Evolutionary conservation across 2,797 vertebrate species (phyloP), one percentile per base, ranked within the genome.

Genomic region (Aselliscus stoliczkanus): DNA sequence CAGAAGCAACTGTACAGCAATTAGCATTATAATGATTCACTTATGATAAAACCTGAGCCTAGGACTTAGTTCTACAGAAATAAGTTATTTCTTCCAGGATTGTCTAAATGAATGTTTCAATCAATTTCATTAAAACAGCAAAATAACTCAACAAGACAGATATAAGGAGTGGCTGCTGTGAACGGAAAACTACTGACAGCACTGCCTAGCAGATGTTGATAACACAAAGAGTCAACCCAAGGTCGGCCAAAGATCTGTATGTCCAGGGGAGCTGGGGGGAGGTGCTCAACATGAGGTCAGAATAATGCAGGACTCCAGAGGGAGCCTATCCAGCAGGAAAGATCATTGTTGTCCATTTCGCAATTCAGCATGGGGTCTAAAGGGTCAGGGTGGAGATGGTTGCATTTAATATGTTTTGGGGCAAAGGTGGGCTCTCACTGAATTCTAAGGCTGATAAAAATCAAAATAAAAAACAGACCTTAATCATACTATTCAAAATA

Each of bases 191-290:
- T 20, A 60, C n/a, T 23, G 21, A 15, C 15, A 31, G 39, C 37
- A 18, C 34, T 31, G 1, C 34, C 52, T 11, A 2, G 29, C 2
- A 6, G 62, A 27, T 58, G 12, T 39, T 9, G 42, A 39, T 18
- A 42, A 73, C 34, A 25, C n/a, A n/a, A 12, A 0, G 1, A 92
- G 56, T 31, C 27, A 34, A 21, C 50, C 52, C 62, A 70, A 82
- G 44, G 29, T 12, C 11, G 73, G 69, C 42, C 87, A 95, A 93
- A 92, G 87, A 60, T 96, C 83, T 89, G 69, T 94, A 79, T 56
- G 58, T 83, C 4, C 18, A 6, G 15, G 18, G 7, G 4, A 65
- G 54, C 14, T 7, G 23, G 58, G 73, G 25, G 25, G 25, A 76
- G 54, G 15, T 18, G 7, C 21, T 56, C 60, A 82, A 21, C 31